Evolutionary conservation across 1,140 invertebrate species (phyloP).

Genomic region (Temnothorax curvispinosus): DNA sequence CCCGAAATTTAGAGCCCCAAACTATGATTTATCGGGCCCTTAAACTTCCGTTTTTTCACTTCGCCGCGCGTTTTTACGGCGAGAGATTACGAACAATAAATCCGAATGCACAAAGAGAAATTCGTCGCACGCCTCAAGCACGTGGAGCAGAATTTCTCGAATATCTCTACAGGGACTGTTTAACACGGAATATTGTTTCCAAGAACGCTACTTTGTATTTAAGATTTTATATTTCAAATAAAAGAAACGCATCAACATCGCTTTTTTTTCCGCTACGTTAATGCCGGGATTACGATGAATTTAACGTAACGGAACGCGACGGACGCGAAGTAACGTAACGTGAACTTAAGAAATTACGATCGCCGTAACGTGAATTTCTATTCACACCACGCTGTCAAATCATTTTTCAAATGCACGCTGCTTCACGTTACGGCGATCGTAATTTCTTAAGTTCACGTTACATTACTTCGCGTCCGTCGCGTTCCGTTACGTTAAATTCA

Average conservation of each 20-base stretch:
- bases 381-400: no score
- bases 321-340: no score
- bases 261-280: neutral
- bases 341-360: no score
- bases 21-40: conserved; percentile 63
- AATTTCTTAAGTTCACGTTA: no score
- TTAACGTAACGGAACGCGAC: no score
- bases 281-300: no score
- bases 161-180: conserved; percentile 15
- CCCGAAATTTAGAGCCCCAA: conserved; percentile 50
- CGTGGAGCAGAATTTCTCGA: neutral
- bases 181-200: conserved; percentile 48
- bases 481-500: no score
- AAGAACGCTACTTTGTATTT: conserved; percentile 36
- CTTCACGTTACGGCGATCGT: no score
- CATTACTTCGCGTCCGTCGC: no score
- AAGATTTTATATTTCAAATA: neutral
- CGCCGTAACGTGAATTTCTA: no score
- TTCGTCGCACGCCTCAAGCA: conserved; percentile 37
- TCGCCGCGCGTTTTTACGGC: conserved; percentile 26
- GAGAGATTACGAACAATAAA: conserved; percentile 57
- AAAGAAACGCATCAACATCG: neutral
- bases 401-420: no score
- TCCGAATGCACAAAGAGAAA: conserved; percentile 41
- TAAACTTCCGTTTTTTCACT: conserved; percentile 57